Percentiles rank a stretch among this genome's conserved stretches.
phyloP scores from a whole-genome alignment of 2,113 vertebrate species.

The Dasyurus viverrinus region DNA sequence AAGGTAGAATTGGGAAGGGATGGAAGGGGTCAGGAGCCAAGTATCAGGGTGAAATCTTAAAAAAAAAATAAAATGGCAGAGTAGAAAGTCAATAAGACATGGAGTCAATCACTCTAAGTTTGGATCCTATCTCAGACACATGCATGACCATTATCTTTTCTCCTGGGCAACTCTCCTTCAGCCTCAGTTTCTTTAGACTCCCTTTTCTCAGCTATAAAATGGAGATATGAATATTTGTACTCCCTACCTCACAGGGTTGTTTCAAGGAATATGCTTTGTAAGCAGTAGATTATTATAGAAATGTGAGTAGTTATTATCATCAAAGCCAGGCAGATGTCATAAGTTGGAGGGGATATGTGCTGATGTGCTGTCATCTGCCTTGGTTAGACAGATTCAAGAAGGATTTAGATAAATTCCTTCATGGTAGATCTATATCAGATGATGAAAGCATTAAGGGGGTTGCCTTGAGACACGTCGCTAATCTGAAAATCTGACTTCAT shows the following conservation, averaged over 20 bases:
- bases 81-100: neutral
- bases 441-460: neutral
- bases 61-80: neutral
- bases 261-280: constrained; percentile 4
- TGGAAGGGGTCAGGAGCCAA: neutral
- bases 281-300: neutral
- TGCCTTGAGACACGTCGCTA: neutral
- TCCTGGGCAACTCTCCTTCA: neutral
- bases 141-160: neutral
- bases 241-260: neutral
- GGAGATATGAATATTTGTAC: neutral
- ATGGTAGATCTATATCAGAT: neutral
- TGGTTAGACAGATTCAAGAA: neutral
- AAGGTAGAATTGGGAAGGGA: neutral
- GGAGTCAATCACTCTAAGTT: neutral
- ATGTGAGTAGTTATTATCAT: constrained; percentile 5
- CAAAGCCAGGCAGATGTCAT: neutral
- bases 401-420: constrained; percentile 1
- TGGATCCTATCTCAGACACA: neutral
- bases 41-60: neutral
- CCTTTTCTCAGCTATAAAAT: neutral
- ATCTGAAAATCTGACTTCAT: neutral
- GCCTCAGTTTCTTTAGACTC: neutral
- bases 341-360: neutral
- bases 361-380: neutral